Base-by-base conservation (phyloP, 2,113 vertebrate genomes). In the Microtus pennsylvanicus region DNA sequence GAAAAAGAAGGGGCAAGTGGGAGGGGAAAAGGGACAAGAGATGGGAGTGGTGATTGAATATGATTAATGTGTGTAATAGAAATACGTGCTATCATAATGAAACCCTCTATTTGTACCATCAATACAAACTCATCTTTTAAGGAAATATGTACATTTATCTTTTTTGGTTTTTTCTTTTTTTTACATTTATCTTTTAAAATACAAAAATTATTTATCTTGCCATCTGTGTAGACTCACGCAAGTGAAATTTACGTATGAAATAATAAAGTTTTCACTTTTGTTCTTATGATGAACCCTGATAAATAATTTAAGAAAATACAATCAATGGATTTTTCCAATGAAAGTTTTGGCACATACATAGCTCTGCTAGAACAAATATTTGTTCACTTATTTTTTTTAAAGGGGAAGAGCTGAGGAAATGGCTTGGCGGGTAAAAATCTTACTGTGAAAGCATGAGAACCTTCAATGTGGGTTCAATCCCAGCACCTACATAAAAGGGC, bases 261-360 rank as follows among this genome's bases (percentile, higher is more conserved):
- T 38, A 90, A 70, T 13, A 61, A 61, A 63, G 10, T 33, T 52
- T 82, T 89, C 55, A 80, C 5, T 52, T 61, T 52, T 10, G 33
- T 77, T 58, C 65, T 30, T 61, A 50, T 52, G 58, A 75, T 77
- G 28, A 42, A 30, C 26, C 9, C 38, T 93, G 28, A 83, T 9
- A 72, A 33, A 69, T 47, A 50, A 75, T 87, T 75, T 85, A 65
- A 88, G 67, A 72, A 95, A 91, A 89, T 83, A 76, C 58, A 78
- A 12, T 33, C 80, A 63, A 38, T 28, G 33, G 33, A 24, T 55
- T 55, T 55, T 35, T 72, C 7, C 63, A 90, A 50, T 30, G 3
- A 17, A 90, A 91, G 50, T 75, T 83, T 87, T 83, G 87, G 35
- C 35, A 91, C 75, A 80, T 75, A 38, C 47, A 47, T 47, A 95